These are phyloP conservation scores for Lepeophtheirus salmonis DNA, from an alignment of 1,140 invertebrate genomes.

Conservation along the genomic window DNA sequence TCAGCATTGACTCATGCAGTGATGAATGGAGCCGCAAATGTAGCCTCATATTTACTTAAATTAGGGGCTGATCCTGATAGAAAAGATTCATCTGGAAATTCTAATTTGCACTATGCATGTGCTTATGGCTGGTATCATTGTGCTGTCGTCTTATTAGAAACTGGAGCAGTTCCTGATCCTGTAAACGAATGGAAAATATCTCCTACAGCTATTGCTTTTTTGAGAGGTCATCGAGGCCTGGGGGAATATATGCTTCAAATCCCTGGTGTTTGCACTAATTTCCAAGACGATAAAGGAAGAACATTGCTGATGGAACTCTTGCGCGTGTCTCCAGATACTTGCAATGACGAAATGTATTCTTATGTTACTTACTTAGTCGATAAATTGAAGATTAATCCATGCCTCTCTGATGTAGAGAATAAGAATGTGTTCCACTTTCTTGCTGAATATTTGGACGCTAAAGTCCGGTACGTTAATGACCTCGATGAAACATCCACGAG, in stretches of 20 bases:
- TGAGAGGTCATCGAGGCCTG: slow-evolving; percentile 35
- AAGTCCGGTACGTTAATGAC: neutral
- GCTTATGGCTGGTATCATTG: slow-evolving; percentile 38
- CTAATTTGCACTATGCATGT: slow-evolving; percentile 34
- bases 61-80: slow-evolving; percentile 31
- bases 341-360: neutral
- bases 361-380: slow-evolving; percentile 28
- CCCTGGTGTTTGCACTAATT: slow-evolving; percentile 32
- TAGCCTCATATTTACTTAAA: slow-evolving; percentile 32
- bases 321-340: neutral
- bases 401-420: slow-evolving; percentile 28
- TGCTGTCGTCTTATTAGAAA: slow-evolving; percentile 32
- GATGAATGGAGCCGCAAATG: slow-evolving; percentile 34
- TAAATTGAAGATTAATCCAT: slow-evolving; percentile 28
- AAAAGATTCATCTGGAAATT: slow-evolving; percentile 33
- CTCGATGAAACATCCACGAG: neutral
- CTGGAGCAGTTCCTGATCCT: slow-evolving; percentile 29
- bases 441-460: too few species aligned
- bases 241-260: slow-evolving; percentile 31
- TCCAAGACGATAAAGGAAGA: slow-evolving; percentile 25
- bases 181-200: slow-evolving; percentile 35
- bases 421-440: slow-evolving; percentile 29
- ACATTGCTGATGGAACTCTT: neutral
- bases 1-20: slow-evolving; percentile 34
- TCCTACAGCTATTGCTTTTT: slow-evolving; percentile 32